A percentile compares a stretch with the other conserved stretches of the same genome.
Evolutionary conservation across 1,140 invertebrate genomes (phyloP).

Genomic region (Nixonia krombeini): DNA sequence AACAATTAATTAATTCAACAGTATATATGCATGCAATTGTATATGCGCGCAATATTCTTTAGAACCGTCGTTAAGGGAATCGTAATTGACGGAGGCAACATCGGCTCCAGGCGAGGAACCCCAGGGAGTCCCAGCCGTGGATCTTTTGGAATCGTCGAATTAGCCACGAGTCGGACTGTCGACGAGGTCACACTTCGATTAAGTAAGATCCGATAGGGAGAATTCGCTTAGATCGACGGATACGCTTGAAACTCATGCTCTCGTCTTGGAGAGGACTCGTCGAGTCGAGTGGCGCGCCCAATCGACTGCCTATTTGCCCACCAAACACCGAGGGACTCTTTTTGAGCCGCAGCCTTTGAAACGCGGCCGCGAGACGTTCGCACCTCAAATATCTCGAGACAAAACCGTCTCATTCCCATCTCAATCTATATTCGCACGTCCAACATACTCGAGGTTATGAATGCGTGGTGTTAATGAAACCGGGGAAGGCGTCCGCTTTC

Average conservation of each 20-base stretch:
- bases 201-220: constrained; percentile 34
- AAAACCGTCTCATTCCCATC: constrained; percentile 68
- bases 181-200: constrained; percentile 4
- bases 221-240: constrained; percentile 64
- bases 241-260: constrained; percentile 42
- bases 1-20: too few relatives aligned
- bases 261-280: constrained; percentile 7
- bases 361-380: constrained; percentile 28
- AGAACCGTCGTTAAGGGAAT: too few relatives aligned
- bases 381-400: constrained; percentile 57
- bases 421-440: constrained; percentile 70
- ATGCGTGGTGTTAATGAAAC: constrained; percentile 71
- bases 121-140: constrained; percentile 1
- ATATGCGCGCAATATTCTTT: too few relatives aligned
- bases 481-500: constrained; percentile 63
- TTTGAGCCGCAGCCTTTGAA: constrained; percentile 54
- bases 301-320: constrained; percentile 63
- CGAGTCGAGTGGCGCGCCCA: constrained; percentile 41
- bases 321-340: constrained; percentile 54
- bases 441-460: constrained; percentile 65
- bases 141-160: constrained; percentile 20
- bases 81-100: too few relatives aligned
- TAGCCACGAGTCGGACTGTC: constrained; percentile 8
- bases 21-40: too few relatives aligned
- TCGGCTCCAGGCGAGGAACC: too few relatives aligned